phyloP scores from a whole-genome alignment of 1,140 invertebrate genomes.

The Epicauta chinensis region DNA sequence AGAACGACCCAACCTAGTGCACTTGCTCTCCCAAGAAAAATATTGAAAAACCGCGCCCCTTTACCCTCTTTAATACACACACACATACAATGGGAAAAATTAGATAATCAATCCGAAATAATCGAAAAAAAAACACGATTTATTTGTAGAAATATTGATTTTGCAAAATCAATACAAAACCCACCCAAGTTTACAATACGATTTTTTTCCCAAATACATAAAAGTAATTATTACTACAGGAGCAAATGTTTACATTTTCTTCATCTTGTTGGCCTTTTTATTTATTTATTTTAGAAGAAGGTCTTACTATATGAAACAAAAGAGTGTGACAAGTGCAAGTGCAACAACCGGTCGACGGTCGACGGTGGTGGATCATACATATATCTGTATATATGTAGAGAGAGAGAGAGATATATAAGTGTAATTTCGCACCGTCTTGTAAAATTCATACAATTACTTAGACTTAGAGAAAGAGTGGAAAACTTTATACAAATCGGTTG shows the following conservation, averaged over 20 bases:
- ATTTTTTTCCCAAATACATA: constrained; percentile 33
- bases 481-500: too few species aligned
- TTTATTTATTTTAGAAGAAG: constrained; percentile 30
- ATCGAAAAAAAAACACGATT: too few species aligned
- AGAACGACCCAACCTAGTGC: constrained; percentile 12
- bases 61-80: too few species aligned
- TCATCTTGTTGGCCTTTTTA: too few species aligned
- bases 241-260: constrained; percentile 36
- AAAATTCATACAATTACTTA: too few species aligned
- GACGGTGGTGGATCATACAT: neutral
- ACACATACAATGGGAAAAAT: too few species aligned
- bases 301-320: constrained; percentile 38
- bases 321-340: constrained; percentile 39
- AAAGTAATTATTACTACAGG: constrained; percentile 39
- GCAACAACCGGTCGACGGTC: constrained; percentile 39
- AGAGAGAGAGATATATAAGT: too few species aligned
- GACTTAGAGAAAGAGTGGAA: too few species aligned
- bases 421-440: too few species aligned
- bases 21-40: neutral
- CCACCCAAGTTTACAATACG: constrained; percentile 24
- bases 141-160: neutral
- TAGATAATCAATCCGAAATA: too few species aligned
- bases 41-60: too few species aligned
- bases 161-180: constrained; percentile 13
- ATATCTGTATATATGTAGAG: too few species aligned